phyloP scores from a whole-genome alignment of 2,797 vertebrate genomes.

The Allobates femoralis region DNA sequence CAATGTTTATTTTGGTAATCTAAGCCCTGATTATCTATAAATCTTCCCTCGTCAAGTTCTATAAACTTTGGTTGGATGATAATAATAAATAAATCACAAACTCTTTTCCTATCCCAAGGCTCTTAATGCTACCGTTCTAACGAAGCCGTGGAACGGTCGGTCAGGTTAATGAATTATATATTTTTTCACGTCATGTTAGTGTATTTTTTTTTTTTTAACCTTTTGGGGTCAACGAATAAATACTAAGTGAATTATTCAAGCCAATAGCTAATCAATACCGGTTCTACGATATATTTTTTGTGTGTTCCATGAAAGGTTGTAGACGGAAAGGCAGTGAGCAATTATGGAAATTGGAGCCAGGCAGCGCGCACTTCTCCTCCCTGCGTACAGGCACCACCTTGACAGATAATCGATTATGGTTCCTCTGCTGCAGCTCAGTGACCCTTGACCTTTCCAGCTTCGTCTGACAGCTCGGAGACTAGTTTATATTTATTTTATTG shows the following conservation, averaged over 20 bases:
- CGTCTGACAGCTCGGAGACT: slow-evolving; percentile 81
- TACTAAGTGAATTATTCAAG: slow-evolving; percentile 87
- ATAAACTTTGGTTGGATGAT: slow-evolving; percentile 15
- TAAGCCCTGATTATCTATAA: slow-evolving; percentile 65
- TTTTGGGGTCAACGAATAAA: slow-evolving; percentile 88
- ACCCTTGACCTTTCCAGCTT: slow-evolving; percentile 81
- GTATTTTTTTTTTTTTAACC: slow-evolving; percentile 85
- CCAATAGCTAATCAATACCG: slow-evolving; percentile 89
- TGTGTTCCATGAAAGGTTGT: slow-evolving; percentile 86
- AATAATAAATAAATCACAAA: slow-evolving; percentile 47
- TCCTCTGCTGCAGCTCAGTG: slow-evolving; percentile 80
- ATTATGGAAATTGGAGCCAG: slow-evolving; percentile 88
- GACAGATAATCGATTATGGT: slow-evolving; percentile 86
- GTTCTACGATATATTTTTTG: slow-evolving; percentile 80
- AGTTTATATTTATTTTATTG: slow-evolving; percentile 89
- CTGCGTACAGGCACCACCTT: slow-evolving; percentile 82
- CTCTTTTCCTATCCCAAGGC: neutral
- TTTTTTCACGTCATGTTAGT: slow-evolving; percentile 79
- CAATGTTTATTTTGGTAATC: slow-evolving; percentile 69
- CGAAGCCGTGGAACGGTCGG: slow-evolving; percentile 75
- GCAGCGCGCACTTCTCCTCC: slow-evolving; percentile 87
- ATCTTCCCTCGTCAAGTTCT: slow-evolving; percentile 61
- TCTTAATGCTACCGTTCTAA: slow-evolving; percentile 75
- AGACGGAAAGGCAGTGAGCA: slow-evolving; percentile 84
- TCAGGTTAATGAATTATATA: slow-evolving; percentile 85